Percentiles rank a stretch among this genome's conserved stretches.
phyloP scores from a whole-genome alignment of 1,140 invertebrate genomes.

The Drosophila sulfurigaster region DNA sequence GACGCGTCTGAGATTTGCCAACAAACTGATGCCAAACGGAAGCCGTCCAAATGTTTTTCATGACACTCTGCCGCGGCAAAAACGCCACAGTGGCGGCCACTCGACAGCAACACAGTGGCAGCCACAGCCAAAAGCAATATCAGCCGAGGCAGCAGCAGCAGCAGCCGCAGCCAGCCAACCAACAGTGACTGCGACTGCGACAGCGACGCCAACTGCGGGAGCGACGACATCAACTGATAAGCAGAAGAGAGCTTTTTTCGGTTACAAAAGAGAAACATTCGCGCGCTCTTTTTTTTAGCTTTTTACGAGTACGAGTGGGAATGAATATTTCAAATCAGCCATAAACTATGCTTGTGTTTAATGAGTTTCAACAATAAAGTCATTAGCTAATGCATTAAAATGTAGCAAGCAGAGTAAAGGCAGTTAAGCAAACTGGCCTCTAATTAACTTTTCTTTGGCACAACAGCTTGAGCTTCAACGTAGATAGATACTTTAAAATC shows the following conservation, averaged over 20 bases:
- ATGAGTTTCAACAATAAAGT: constrained; percentile 17
- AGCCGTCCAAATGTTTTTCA: constrained; percentile 78
- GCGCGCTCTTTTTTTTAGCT: constrained; percentile 41
- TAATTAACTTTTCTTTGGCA: not conserved
- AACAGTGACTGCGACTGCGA: constrained; percentile 24
- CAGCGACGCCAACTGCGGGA: constrained; percentile 29
- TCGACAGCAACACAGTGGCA: constrained; percentile 31
- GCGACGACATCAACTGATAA: constrained; percentile 62
- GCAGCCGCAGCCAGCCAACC: constrained; percentile 35
- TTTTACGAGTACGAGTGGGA: not conserved
- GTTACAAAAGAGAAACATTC: constrained; percentile 2
- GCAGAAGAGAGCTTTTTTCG: constrained; percentile 60
- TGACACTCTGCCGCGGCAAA: constrained; percentile 48
- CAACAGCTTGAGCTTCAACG: not conserved
- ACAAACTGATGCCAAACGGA: constrained; percentile 82
- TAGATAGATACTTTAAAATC: not conserved
- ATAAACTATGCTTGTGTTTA: constrained; percentile 32
- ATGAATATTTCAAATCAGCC: constrained; percentile 13
- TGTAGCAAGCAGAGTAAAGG: not conserved
- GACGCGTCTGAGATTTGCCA: constrained; percentile 79
- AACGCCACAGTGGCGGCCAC: constrained; percentile 40
- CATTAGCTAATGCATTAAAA: constrained; percentile 45
- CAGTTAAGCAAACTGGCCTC: not conserved
- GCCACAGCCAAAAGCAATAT: constrained; percentile 16
- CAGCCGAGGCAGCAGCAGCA: constrained; percentile 30